phyloP scores from a whole-genome alignment of 2,888 invertebrate species.

The Sinopyrophorus schimmeli region DNA sequence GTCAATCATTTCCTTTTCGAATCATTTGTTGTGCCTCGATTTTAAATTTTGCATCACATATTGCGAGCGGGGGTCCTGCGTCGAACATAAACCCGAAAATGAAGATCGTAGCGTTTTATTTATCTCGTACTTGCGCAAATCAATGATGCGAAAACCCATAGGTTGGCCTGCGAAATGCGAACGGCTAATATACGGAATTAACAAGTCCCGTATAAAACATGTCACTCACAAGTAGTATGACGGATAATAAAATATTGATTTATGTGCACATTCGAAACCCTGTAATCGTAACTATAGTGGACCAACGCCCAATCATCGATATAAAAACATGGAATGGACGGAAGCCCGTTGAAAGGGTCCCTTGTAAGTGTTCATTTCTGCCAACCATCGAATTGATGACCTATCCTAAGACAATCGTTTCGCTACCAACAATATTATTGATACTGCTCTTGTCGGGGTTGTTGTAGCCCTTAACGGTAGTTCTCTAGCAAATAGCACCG shows the following conservation, averaged over 20 bases:
- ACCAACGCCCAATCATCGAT: slow-evolving; percentile 39
- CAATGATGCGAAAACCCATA: slow-evolving; percentile 51
- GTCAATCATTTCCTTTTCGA: slow-evolving; percentile 42
- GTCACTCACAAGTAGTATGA: slow-evolving; percentile 45
- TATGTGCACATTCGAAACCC: slow-evolving; percentile 43
- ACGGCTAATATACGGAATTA: slow-evolving; percentile 44
- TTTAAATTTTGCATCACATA: slow-evolving; percentile 50
- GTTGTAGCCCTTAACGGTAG: slow-evolving; percentile 20
- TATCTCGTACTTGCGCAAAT: slow-evolving; percentile 50
- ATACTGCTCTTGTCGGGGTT: slow-evolving; percentile 15
- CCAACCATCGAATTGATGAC: slow-evolving; percentile 48
- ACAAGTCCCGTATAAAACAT: slow-evolving; percentile 47
- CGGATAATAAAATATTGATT: slow-evolving; percentile 52
- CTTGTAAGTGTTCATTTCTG: slow-evolving; percentile 46
- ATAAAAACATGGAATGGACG: slow-evolving; percentile 43
- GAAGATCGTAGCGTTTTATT: slow-evolving; percentile 52
- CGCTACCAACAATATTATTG: slow-evolving; percentile 46
- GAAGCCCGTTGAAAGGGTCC: slow-evolving; percentile 33
- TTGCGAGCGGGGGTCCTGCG: slow-evolving; percentile 48
- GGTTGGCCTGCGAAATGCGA: slow-evolving; percentile 42
- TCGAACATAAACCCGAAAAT: slow-evolving; percentile 50
- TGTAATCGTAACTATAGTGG: slow-evolving; percentile 44
- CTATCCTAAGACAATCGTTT: slow-evolving; percentile 47
- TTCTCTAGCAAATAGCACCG: slow-evolving; percentile 23
- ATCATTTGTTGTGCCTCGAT: slow-evolving; percentile 42